Percentiles rank a stretch among this genome's conserved stretches.
phyloP scores from a whole-genome alignment of 2,113 vertebrate genomes.

The Clarias gariepinus region DNA sequence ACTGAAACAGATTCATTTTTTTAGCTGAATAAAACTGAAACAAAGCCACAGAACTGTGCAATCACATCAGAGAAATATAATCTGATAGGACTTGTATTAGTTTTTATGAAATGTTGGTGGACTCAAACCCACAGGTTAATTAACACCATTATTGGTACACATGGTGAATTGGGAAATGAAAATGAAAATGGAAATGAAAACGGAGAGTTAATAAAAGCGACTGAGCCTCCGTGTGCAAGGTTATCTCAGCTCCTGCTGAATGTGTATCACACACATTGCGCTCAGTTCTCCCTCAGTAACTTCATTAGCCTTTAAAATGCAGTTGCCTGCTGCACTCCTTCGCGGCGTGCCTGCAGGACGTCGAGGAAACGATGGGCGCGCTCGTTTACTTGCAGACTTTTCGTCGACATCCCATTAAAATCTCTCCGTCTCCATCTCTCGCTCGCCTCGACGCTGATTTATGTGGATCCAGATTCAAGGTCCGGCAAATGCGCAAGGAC shows the following conservation, averaged over 20 bases:
- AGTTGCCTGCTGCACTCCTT: conserved; percentile 24
- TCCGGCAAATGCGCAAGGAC: conserved; percentile 28
- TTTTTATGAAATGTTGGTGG: not conserved
- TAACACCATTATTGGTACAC: conserved; percentile 22
- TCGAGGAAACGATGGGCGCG: conserved; percentile 21
- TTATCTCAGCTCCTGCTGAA: conserved; percentile 9
- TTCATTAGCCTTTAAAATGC: conserved; percentile 52
- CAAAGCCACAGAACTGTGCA: too few species aligned
- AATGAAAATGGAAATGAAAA: not conserved
- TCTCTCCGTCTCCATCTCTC: conserved; percentile 9
- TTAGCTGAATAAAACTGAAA: not conserved
- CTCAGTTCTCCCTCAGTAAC: conserved; percentile 29
- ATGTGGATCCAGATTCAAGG: conserved; percentile 41
- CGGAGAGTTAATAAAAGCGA: conserved; percentile 23
- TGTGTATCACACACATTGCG: conserved; percentile 16
- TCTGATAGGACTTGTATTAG: conserved; percentile 1
- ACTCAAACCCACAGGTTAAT: conserved; percentile 41
- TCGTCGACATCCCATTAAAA: conserved; percentile 41
- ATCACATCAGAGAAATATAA: not conserved
- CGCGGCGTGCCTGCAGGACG: conserved; percentile 12
- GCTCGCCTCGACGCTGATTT: conserved; percentile 16
- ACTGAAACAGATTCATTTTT: not conserved
- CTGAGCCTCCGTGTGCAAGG: not conserved
- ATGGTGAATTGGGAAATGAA: conserved; percentile 13
- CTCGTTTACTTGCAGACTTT: conserved; percentile 32